Evolutionary conservation across 1,140 invertebrate species (phyloP), one percentile per base, ranked within the genome.

Genomic region (Heliconius himera): DNA sequence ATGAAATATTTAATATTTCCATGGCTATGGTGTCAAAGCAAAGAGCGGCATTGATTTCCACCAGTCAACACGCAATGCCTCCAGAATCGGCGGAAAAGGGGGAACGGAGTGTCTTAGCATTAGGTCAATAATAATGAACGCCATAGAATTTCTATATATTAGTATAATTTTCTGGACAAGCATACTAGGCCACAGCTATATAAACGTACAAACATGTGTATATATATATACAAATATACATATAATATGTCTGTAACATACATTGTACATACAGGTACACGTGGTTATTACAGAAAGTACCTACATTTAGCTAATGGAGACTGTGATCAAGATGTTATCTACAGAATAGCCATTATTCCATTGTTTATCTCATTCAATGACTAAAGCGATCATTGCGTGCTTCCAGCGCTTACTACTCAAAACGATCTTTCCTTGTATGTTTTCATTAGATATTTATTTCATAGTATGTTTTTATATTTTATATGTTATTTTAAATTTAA

Each of bases 301-400:
- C 20, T 76, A 75, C 70, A 76, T 79, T 80, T 73, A 75, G 78
- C 77, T 90, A 90, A 91, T 90, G 87, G 78, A 83, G 72, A 51
- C 78, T 80, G 84, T 79, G 81, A 87, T 89, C 84, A 88, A 84
- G 85, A 90, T 87, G 84, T 84, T 88, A 87, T 87, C 88, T 81
- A 41, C 81, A 46, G 75, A 85, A 87, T 80, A 71, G 78, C 83
- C 76, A 83, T 82, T 86, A 72, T 81, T 54, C 89, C 76, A 90
- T 90, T 91, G 88, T 91, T 86, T 89, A 86, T 83, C 78, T 76
- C 74, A 76, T 76, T 86, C 82, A 85, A 85, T 85, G 84, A 83
- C 82, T 88, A 88, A 90, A 87, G 84, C 82, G 88, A 87, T 87
- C 84, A 86, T 91, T 85, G 90, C 89, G 90, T 91, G 89, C 81